Evolutionary conservation across 1,140 invertebrate genomes (phyloP).

Genomic region (Steinernema feltiae): DNA sequence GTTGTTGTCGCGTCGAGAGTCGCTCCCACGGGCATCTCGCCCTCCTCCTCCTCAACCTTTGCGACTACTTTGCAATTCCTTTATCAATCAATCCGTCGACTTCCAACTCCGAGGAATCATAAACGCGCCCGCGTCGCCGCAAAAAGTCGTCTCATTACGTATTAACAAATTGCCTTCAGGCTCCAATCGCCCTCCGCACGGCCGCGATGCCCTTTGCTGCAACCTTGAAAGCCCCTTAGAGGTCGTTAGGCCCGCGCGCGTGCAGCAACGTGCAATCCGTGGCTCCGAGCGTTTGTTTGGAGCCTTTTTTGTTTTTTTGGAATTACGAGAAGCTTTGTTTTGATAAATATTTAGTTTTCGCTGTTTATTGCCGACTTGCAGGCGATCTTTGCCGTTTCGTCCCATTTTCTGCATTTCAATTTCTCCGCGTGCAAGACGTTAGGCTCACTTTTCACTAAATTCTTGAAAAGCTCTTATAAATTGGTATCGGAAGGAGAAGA

Average conservation of each 20-base stretch:
- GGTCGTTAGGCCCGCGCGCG: background rate
- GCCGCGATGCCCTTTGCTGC: constrained; percentile 5
- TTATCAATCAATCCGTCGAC: background rate
- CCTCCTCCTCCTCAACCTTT: background rate
- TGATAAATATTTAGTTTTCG: no score
- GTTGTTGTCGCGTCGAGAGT: no score
- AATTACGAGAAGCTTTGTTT: no score
- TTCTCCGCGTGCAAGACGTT: no score
- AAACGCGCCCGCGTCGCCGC: background rate
- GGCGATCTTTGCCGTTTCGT: no score
- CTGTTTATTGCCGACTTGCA: no score
- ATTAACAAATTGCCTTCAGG: constrained; percentile 13
- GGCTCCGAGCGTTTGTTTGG: background rate
- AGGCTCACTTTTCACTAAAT: no score
- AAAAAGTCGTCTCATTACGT: constrained; percentile 7
- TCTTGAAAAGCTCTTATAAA: no score
- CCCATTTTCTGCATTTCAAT: no score
- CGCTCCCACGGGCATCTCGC: no score
- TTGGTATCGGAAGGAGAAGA: no score
- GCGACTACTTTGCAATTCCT: background rate
- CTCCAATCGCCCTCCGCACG: background rate
- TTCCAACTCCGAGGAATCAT: background rate
- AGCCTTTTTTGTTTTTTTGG: background rate
- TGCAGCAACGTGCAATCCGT: no score
- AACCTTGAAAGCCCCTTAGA: background rate